Percentiles rank a stretch among this genome's conserved stretches.
Evolutionary conservation across 1,140 invertebrate species (phyloP).

Genomic region (Drosophila chauvacae): DNA sequence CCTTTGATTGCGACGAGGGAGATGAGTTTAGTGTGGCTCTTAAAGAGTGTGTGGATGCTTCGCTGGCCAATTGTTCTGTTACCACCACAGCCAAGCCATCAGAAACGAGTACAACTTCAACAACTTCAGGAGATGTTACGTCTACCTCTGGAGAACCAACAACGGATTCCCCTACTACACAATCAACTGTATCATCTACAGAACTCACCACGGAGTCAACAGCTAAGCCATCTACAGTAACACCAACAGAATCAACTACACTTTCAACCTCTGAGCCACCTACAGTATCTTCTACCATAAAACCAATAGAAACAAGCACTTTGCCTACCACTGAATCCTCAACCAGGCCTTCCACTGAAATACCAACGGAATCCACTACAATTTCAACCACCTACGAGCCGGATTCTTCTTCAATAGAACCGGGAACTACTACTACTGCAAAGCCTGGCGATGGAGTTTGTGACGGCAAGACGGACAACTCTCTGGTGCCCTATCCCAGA

Average conservation of each 20-base stretch:
- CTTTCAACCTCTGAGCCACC: background rate
- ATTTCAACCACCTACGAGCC: conserved; percentile 7
- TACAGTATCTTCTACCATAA: conserved; percentile 2
- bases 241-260: background rate
- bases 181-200: background rate
- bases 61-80: conserved; percentile 57
- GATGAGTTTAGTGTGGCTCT: conserved; percentile 59
- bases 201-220: background rate
- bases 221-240: background rate
- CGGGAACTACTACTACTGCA: conserved; percentile 24
- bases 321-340: conserved; percentile 1
- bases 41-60: conserved; percentile 49
- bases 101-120: conserved; percentile 20
- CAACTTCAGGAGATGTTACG: conserved; percentile 1
- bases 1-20: conserved; percentile 51
- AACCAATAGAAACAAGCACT: background rate
- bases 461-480: conserved; percentile 32
- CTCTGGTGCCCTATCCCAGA: conserved; percentile 63
- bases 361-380: background rate
- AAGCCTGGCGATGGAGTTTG: conserved; percentile 57
- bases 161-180: background rate
- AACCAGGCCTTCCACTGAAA: conserved; percentile 1
- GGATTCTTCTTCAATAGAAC: conserved; percentile 8
- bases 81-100: conserved; percentile 30
- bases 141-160: background rate